These are phyloP conservation scores for Cairina moschata DNA, from an alignment of 2,113 vertebrate species.

Conservation along the genomic window DNA sequence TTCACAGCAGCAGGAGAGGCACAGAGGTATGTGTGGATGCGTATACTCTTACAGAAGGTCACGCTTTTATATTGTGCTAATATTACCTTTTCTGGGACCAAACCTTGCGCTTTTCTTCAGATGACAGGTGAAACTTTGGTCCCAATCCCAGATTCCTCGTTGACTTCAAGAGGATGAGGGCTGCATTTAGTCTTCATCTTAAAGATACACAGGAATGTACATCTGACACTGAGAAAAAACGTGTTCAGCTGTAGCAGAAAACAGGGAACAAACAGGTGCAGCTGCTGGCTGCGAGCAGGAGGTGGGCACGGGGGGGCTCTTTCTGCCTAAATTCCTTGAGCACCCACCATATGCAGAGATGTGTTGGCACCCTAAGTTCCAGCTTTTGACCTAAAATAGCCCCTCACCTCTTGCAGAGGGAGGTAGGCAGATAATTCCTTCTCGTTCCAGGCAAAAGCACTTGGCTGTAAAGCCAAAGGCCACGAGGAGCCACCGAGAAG, in stretches of 20 bases:
- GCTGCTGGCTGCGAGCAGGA: not conserved
- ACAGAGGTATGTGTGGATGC: not conserved
- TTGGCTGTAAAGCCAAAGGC: not conserved
- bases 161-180: not conserved
- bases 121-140: not conserved
- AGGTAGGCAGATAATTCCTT: not conserved
- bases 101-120: not conserved
- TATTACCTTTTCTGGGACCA: not conserved
- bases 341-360: not conserved
- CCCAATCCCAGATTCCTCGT: not conserved
- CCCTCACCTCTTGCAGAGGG: not conserved
- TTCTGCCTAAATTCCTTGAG: not conserved
- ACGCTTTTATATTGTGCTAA: not conserved
- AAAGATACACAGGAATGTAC: not conserved
- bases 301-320: not conserved
- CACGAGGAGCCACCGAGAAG: not conserved
- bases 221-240: not conserved
- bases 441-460: not conserved
- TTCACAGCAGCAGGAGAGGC: not conserved
- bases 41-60: rapidly evolving
- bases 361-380: not conserved
- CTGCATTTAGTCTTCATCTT: not conserved
- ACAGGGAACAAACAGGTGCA: rapidly evolving
- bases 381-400: not conserved
- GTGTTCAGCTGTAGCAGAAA: not conserved